Base-by-base conservation (phyloP, 2,888 invertebrate genomes). In the Ceratothoa steindachneri region DNA sequence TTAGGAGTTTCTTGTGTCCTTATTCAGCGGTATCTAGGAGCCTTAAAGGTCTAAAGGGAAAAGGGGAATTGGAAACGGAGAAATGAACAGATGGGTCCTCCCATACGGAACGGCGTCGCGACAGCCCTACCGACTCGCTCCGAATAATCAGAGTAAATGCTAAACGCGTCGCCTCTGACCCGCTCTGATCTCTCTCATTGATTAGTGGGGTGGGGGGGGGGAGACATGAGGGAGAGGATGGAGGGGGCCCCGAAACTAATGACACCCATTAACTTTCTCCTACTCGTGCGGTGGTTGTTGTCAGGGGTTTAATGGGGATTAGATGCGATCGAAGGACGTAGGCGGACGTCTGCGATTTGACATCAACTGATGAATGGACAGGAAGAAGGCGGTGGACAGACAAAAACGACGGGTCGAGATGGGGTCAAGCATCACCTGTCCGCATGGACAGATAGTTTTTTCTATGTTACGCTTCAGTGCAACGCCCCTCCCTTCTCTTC, bases 381-480 rank as follows among this genome's bases (percentile, higher is more conserved):
- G 55, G 55, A 55, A 55, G 7, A 19, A 5, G 19, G 55, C 19
- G 55, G 7, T 5, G 55, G 5, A 22, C 9, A 55, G 9, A 55
- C 19, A 22, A 55, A 55, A 55, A 55, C 12, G 24, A 55, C 55
- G 24, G 55, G 55, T 55, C 55, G 24, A 22, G 24, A 55, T 22
- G 55, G 19, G 55, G 55, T 55, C 55, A 55, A 55, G 55, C 24
- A 19, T 55, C 55, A 55, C 55, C 55, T 55, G 55, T 55, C 55
- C 19, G 9, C 41, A 7, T 19, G 7, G 9, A 15, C 55, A 15
- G 9, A 15, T 22, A 5, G 12, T 55, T 7, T 55, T 22, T 55
- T 22, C 19, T 22, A 7, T 55, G 15, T 15, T 9, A 41, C 15
- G 41, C 15, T 15, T 41, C 41, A 7, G 15, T 15, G 41, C 41